Percentiles rank a stretch among this genome's conserved stretches.
phyloP scores from a whole-genome alignment of 2,113 vertebrate genomes.

The Rhinichthys klamathensis region DNA sequence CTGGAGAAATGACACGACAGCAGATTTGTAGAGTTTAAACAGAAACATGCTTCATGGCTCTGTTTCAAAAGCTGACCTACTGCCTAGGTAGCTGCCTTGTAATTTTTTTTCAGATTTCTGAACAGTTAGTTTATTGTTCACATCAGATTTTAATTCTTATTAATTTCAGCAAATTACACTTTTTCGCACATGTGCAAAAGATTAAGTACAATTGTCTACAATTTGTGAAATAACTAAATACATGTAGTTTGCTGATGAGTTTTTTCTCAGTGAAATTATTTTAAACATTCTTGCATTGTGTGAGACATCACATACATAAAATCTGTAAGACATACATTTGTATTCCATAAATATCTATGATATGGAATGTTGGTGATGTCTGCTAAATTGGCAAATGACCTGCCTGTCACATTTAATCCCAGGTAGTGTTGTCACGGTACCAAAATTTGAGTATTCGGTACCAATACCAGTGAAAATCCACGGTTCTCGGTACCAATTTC shows the following conservation, averaged over 20 bases:
- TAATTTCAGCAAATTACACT: background rate
- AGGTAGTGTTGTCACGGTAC: too few relatives aligned
- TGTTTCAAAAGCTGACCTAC: background rate
- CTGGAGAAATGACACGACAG: background rate
- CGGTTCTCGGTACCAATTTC: too few relatives aligned
- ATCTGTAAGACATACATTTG: too few relatives aligned
- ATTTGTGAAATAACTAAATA: background rate
- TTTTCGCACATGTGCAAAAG: background rate
- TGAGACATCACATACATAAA: background rate
- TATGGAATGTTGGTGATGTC: too few relatives aligned
- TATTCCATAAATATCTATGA: too few relatives aligned
- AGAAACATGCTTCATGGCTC: background rate
- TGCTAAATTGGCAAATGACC: too few relatives aligned
- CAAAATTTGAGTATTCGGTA: too few relatives aligned
- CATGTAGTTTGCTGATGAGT: background rate
- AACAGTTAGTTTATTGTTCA: background rate
- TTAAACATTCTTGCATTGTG: background rate
- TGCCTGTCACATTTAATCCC: too few relatives aligned
- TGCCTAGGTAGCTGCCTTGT: background rate
- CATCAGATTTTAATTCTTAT: background rate
- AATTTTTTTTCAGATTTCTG: background rate
- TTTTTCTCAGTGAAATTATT: background rate
- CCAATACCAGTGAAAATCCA: too few relatives aligned
- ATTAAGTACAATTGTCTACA: background rate
- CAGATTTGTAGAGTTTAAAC: background rate